Evolutionary conservation across 2,113 vertebrate genomes (phyloP).

Genomic region (Colistium nudipinnis): DNA sequence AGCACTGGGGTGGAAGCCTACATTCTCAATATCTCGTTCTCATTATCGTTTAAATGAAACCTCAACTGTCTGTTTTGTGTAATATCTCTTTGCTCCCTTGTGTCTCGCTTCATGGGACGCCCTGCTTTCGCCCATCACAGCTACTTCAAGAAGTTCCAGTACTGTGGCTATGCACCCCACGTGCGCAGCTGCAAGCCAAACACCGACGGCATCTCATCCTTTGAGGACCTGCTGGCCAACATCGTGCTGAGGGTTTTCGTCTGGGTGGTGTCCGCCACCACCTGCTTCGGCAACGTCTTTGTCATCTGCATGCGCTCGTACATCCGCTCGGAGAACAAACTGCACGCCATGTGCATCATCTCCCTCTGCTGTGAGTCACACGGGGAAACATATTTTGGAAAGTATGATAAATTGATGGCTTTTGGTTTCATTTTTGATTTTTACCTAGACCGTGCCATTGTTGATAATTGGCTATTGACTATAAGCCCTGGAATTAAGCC

Average conservation of each 20-base stretch:
- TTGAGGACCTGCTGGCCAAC: slow-evolving; percentile 94
- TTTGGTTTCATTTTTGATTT: not conserved
- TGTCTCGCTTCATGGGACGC: not conserved
- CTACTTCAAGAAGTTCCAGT: slow-evolving; percentile 99
- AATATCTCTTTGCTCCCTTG: not conserved
- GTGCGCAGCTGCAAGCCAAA: slow-evolving; percentile 98
- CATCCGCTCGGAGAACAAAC: slow-evolving; percentile 95
- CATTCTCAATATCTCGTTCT: too few relatives aligned
- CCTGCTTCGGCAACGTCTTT: slow-evolving; percentile 96
- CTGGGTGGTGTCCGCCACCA: slow-evolving; percentile 96
- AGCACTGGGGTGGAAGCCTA: too few relatives aligned
- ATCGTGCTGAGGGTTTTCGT: slow-evolving; percentile 95
- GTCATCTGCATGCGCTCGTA: slow-evolving; percentile 96
- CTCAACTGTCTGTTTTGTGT: too few relatives aligned
- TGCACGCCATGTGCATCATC: slow-evolving; percentile 94
- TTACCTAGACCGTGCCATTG: not conserved
- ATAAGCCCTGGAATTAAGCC: not conserved
- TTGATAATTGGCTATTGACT: not conserved
- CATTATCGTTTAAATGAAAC: not conserved
- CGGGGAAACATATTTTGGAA: not conserved
- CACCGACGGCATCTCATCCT: slow-evolving; percentile 95
- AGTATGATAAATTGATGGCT: not conserved
- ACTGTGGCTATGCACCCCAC: slow-evolving; percentile 95
- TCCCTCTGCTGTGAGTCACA: slow-evolving; percentile 96
- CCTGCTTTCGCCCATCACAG: slow-evolving; percentile 66